Evolutionary conservation across 2,113 vertebrate species (phyloP).

Genomic region (Hemicordylus capensis): DNA sequence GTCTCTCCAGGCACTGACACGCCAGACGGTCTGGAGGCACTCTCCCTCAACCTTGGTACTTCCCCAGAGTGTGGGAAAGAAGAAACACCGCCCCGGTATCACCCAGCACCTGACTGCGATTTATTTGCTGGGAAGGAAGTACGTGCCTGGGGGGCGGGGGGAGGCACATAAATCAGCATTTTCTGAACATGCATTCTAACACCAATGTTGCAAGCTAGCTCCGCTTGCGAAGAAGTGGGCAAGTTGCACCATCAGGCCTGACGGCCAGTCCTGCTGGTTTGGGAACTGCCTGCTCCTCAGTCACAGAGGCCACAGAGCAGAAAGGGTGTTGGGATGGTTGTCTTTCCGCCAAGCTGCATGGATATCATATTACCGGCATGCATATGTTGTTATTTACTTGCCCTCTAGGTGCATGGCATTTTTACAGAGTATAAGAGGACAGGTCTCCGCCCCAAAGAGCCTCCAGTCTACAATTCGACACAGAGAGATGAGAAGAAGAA

Average conservation of each 20-base stretch:
- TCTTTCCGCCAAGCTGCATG: background rate
- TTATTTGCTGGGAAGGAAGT: background rate
- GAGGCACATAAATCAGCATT: background rate
- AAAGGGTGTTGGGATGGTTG: background rate
- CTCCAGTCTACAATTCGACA: no score
- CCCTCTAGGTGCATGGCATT: no score
- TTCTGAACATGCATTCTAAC: background rate
- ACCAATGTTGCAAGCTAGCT: background rate
- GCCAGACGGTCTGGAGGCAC: background rate
- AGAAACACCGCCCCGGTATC: no score
- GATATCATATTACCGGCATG: background rate
- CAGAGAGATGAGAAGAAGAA: no score
- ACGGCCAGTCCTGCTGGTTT: no score
- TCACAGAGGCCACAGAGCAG: no score
- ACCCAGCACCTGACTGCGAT: background rate
- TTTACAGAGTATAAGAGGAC: no score
- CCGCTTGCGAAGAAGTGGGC: background rate
- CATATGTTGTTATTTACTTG: no score
- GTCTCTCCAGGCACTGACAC: background rate
- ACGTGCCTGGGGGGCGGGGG: background rate
- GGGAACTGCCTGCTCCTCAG: no score
- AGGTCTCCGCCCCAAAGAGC: no score
- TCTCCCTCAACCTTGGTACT: no score
- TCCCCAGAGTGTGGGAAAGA: background rate
- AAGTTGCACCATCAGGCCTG: background rate